Evolutionary conservation across 2,113 vertebrate species (phyloP).

Genomic region (Lampris incognitus): DNA sequence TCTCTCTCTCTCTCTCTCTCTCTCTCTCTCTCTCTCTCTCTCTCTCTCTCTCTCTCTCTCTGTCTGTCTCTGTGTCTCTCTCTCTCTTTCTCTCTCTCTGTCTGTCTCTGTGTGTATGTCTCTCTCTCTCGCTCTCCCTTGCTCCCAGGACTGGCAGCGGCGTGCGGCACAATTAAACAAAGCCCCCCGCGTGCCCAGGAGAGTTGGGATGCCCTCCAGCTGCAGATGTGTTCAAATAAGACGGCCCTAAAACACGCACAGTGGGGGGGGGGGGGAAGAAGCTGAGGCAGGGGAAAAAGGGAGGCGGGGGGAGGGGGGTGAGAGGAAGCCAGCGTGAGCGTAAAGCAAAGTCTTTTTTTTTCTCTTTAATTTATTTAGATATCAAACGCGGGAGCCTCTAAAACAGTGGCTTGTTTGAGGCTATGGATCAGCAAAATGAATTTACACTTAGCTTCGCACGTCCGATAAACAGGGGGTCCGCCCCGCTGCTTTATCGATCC

Average conservation of each 20-base stretch:
- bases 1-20: too few species aligned
- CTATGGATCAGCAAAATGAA: slow-evolving; percentile 31
- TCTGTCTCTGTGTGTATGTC: too few species aligned
- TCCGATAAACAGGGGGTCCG: slow-evolving; percentile 20
- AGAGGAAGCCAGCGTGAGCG: slow-evolving; percentile 44
- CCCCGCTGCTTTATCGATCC: neutral
- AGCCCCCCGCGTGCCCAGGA: neutral
- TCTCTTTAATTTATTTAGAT: slow-evolving; percentile 47
- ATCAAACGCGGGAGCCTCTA: slow-evolving; percentile 51
- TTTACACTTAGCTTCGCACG: slow-evolving; percentile 31
- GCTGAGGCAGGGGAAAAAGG: slow-evolving; percentile 22
- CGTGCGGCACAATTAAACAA: slow-evolving; percentile 48
- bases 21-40: too few species aligned
- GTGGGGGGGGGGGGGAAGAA: slow-evolving; percentile 29
- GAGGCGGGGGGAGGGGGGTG: slow-evolving; percentile 5
- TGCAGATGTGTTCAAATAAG: slow-evolving; percentile 47
- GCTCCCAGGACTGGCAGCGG: neutral
- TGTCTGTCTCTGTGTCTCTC: too few species aligned
- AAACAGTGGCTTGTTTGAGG: slow-evolving; percentile 32
- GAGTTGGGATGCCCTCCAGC: slow-evolving; percentile 37
- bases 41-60: too few species aligned
- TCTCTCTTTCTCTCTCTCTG: too few species aligned
- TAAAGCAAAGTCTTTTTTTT: slow-evolving; percentile 47
- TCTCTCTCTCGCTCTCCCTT: too few species aligned
- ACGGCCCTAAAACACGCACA: slow-evolving; percentile 25